Base-by-base conservation (phyloP, 2,113 vertebrate genomes). In the Casuarius casuarius region DNA sequence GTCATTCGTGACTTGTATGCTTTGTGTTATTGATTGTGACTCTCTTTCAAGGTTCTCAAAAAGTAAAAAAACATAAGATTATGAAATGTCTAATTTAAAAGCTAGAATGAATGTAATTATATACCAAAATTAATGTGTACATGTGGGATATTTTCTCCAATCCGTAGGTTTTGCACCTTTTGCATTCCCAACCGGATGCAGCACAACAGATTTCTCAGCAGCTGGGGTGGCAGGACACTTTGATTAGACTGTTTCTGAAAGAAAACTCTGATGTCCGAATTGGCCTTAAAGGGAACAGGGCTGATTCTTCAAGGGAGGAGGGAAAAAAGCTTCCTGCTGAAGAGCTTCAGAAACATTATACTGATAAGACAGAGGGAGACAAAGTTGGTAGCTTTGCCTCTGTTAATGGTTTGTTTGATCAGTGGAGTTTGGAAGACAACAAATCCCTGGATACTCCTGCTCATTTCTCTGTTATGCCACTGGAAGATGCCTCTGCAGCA, bases 161-260 rank as follows among this genome's bases (percentile, higher is more conserved):
- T 96, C 51, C 89, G 61, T 94, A 99, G 99, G 95, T 99, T 92
- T 98, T 99, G 97, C 99, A 99, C 90, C 98, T 99, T 97, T 97
- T 99, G 18, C 98, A 99, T 97, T 98, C 98, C 66, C 99, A 99
- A 18, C 66, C 97, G 88, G 99, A 99, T n/a, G 99, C 99, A 66
- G 99, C 98, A 7, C 90, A 98, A 76, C 99, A 99, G 95, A 98
- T 99, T 91, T 98, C 99, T 38, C 98, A 97, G 92, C 99, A 99
- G 97, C 97, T 98, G 87, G 99, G 99, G 91, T 99, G 99, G 99
- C 99, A 99, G 97, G 99, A 99, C 96, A 99, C 99, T 8, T 98
- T 99, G 54, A 97, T 99, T 92, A 98, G 98, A 10, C 97, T 99
- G 0, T 98, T 99, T 84, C 92, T 99, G 84, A 99, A 99, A 85